phyloP scores from a whole-genome alignment of 2,113 vertebrate species.

The Bagarius yarrelli region DNA sequence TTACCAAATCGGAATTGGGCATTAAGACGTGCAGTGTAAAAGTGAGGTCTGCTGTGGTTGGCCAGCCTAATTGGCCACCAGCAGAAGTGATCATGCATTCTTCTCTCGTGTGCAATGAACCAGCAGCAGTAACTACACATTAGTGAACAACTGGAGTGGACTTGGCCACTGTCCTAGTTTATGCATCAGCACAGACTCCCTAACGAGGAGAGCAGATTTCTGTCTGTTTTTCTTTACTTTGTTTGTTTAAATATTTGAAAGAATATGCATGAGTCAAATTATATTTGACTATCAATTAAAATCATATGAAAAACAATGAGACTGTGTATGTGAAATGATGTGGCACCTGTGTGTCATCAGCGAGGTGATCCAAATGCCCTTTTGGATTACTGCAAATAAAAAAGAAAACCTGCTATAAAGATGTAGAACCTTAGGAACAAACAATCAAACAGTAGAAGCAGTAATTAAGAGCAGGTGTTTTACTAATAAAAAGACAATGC shows the following conservation, averaged over 20 bases:
- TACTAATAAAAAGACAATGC: background rate
- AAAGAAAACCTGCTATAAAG: background rate
- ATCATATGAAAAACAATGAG: background rate
- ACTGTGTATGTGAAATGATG: background rate
- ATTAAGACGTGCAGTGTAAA: too few species aligned
- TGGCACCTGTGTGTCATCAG: background rate
- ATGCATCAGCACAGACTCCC: conserved; percentile 60
- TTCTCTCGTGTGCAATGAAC: conserved; percentile 56
- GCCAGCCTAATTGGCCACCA: conserved; percentile 37
- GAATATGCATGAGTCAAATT: background rate
- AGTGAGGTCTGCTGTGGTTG: conserved; percentile 28
- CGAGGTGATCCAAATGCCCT: background rate
- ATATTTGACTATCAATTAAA: background rate
- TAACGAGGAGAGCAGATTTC: conserved; percentile 33
- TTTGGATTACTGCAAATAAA: background rate
- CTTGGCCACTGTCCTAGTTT: conserved; percentile 65
- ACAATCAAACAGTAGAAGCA: background rate
- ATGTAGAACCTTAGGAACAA: background rate
- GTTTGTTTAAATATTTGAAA: conserved; percentile 28
- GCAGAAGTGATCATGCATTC: conserved; percentile 36
- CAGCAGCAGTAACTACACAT: conserved; percentile 68
- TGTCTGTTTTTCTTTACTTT: conserved; percentile 35
- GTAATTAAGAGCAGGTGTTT: background rate
- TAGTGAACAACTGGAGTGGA: conserved; percentile 61
- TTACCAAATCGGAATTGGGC: too few species aligned